Base-by-base conservation (phyloP, 2,113 vertebrate species). In the Solenodon paradoxus region DNA sequence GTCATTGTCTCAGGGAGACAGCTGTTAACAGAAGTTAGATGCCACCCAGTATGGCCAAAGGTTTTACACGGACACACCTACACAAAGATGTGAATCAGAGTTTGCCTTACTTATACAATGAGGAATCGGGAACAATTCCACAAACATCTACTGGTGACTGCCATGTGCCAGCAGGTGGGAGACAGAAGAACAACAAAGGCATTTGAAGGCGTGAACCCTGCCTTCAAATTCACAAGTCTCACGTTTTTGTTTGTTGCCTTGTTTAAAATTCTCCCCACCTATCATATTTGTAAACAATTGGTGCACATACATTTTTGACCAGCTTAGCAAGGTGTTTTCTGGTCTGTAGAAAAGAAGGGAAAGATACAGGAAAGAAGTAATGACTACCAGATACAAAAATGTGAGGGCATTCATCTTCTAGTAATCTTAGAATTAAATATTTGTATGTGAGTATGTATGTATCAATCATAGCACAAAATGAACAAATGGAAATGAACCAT, bases 141-240 rank as follows among this genome's bases (percentile, higher is more conserved):
- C 72, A 78, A 49, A 9, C 8, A 63, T 7, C 17, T 42, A 11
- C 40, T 26, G 5, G 66, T 38, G n/a, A 49, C 19, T 75, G 68
- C 3, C 3, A 47, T 0, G 2, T 26, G 9, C 24, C 55, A 80
- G 12, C n/a, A 55, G 11, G 8, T 5, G 8, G 16, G 5, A 57
- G 28, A 71, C 32, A 30, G 3, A 72, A 51, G 17, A 77, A 71
- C 1, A 55, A 61, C 38, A 16, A 9, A 59, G n/a, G 38, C 66
- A 57, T n/a, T n/a, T n/a, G n/a, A n/a, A n/a, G n/a, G n/a, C n/a
- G n/a, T 1, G 42, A 47, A 28, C 22, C 16, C 63, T 77, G 35
- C 3, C 59, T 42, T 47, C 53, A 71, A 53, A 22, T 72, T 57
- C 35, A 79, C 9, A 28, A n/a, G 32, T 26, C 51, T 15, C 49